Conservation (phyloP, 92 coral and sea anemone genomes). For the Parazoanthus darwini region DNA sequence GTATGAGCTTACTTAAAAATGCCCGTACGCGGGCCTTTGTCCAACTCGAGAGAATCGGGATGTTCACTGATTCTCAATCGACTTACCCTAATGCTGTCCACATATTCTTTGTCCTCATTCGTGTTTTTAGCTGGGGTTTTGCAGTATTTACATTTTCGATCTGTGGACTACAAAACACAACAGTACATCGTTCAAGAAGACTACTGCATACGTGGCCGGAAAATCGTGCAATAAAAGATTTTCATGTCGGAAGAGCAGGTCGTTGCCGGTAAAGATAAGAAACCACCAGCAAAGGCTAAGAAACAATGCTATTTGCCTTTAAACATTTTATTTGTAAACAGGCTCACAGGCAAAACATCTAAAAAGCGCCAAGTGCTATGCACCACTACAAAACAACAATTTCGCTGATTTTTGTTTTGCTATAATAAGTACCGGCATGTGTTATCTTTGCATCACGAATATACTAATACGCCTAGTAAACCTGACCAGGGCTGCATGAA, state of each 20-base stretch:
- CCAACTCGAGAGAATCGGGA: background rate
- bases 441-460: too few relatives aligned
- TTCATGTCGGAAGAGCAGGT: slow-evolving; percentile 32
- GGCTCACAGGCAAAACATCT: background rate
- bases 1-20: slow-evolving; percentile 16
- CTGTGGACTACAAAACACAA: slow-evolving; percentile 6
- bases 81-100: slow-evolving; percentile 44
- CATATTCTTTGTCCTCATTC: slow-evolving; percentile 37
- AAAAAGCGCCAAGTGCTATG: background rate
- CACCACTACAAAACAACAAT: background rate
- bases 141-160: slow-evolving; percentile 8
- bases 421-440: too few relatives aligned
- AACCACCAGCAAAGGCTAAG: slow-evolving; percentile 31
- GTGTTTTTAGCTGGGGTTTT: background rate
- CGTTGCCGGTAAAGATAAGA: slow-evolving; percentile 32
- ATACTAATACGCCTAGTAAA: too few relatives aligned
- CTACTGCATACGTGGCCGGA: slow-evolving; percentile 44
- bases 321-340: slow-evolving; percentile 23
- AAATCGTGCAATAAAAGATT: slow-evolving; percentile 27
- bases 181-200: background rate
- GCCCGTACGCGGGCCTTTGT: background rate
- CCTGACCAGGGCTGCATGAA: too few relatives aligned
- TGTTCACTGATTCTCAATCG: background rate
- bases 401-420: too few relatives aligned
- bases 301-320: slow-evolving; percentile 1